Base-by-base conservation (phyloP, 2,888 invertebrate species). In the Drosophila setosimentum region DNA sequence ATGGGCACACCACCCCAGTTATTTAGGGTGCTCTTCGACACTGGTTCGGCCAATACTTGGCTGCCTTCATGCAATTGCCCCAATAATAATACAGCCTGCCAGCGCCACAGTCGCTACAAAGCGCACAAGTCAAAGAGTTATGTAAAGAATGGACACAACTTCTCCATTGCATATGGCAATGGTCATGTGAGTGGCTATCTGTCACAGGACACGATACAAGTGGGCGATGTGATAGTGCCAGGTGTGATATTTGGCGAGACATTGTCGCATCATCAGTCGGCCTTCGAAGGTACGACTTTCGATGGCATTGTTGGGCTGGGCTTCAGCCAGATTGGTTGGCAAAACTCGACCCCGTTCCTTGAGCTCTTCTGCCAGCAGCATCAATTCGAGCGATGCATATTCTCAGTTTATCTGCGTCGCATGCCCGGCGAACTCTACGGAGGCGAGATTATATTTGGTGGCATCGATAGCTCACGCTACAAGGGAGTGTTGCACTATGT, bases 41-140 rank as follows among this genome's bases (percentile, higher is more conserved):
- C 99, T 0, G 99, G 99, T 70, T 99, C 99, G 21, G 98, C 99
- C 60, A 99, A 99, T 94, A 95, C 99, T 61, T 99, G 99, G 99
- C 96, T 99, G 68, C 99, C 99, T 13, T 99, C 99, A 27, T 98
- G 98, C 94, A 96, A 98, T 92, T 99, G 99, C 93, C 96, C 97
- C 91, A 95, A 94, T 92, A 96, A 96, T 67, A 98, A 98, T 93
- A 96, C 98, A 82, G 99, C 99, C 48, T 98, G 98, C 94, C 94
- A 97, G 97, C 92, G 95, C 96, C 99, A 99, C 94, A 96, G 97
- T 92, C 99, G 98, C 94, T 99, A 99, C 93, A 96, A 99, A 94
- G 96, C 97, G 87, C 94, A 92, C 64, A 95, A 95, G 92, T 99
- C 99, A 0, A 94, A 94, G n/a, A 95, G 97, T 7, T 99, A 98